Base-by-base conservation (phyloP, 2,797 vertebrate species). In the Helarctos malayanus region DNA sequence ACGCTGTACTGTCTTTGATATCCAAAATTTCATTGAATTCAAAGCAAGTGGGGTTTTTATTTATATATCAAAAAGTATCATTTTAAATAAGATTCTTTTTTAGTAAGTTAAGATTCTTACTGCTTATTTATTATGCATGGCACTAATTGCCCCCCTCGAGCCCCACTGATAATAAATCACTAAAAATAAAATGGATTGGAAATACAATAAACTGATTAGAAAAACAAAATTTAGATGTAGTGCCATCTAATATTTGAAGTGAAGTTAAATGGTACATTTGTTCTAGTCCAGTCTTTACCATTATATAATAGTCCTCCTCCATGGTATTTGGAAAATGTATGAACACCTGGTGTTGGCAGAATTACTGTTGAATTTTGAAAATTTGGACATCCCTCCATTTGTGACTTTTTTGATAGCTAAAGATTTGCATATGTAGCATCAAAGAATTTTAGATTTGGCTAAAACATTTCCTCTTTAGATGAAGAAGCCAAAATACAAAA, bases 401-500 rank as follows among this genome's bases (percentile, higher is more conserved):
- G 19, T 84, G 38, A 78, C 14, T 73, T 89, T 61, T 63, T 79
- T 57, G 10, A 21, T 86, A 92, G 45, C 12, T 86, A 87, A 82
- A 10, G 12, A 82, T 91, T 85, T 85, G 16, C 18, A 45, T 75
- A 32, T 49, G 21, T 78, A 59, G 5, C 35, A 87, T 94, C n/a
- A 38, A 7, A 35, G 63, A 95, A 76, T 38, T 96, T 87, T 86
- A 94, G 32, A 90, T 92, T 92, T 92, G 9, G 15, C 57, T 83
- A 59, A 95, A 92, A 89, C 3, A 41, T n/a, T 82, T 57, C 81
- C 2, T 57, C 49, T 81, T 89, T 76, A 65, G 7, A 71, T 63
- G 9, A 82, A 78, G 35, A 85, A 95, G 78, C 15, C 16, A 57
- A 73, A 19, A 4, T 71, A 6, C 1, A 54, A 89, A 89, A 45